Percentiles rank a stretch among this genome's conserved stretches.
Evolutionary conservation across 2,113 vertebrate species (phyloP).

Genomic region (Chionomys nivalis): DNA sequence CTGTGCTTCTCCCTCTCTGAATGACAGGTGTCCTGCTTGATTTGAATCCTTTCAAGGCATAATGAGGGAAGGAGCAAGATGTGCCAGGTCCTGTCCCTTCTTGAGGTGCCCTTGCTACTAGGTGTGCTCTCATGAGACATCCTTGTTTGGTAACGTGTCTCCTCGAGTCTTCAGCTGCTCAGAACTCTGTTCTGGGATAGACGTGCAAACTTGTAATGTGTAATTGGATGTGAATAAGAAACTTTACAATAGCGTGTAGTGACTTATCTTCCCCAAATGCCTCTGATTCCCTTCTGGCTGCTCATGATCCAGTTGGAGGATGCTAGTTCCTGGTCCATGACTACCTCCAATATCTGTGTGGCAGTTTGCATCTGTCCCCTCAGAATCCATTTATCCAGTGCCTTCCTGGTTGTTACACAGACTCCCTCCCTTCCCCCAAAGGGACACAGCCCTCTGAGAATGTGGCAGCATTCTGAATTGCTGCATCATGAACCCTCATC

Average conservation of each 20-base stretch:
- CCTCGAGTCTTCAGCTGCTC: background rate
- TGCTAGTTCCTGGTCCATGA: background rate
- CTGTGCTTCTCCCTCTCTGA: background rate
- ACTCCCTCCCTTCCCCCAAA: accelerated
- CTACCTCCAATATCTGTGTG: background rate
- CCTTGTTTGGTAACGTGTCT: background rate
- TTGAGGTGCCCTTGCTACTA: background rate
- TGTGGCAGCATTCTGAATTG: background rate
- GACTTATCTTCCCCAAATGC: background rate
- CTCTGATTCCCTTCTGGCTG: background rate
- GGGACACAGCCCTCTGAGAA: background rate
- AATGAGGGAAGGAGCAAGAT: background rate
- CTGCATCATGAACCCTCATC: background rate
- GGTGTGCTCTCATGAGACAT: too few relatives aligned
- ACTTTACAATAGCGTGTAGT: background rate
- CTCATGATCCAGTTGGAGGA: background rate
- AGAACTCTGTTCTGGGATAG: background rate
- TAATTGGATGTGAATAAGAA: background rate
- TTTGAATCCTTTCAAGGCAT: background rate
- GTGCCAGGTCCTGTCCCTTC: background rate
- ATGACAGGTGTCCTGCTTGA: background rate
- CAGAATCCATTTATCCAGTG: background rate
- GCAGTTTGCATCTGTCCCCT: background rate
- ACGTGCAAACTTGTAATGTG: background rate
- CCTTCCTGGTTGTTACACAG: background rate